Conservation (phyloP, 2,113 vertebrate genomes). For the Sinocyclocheilus grahami region DNA sequence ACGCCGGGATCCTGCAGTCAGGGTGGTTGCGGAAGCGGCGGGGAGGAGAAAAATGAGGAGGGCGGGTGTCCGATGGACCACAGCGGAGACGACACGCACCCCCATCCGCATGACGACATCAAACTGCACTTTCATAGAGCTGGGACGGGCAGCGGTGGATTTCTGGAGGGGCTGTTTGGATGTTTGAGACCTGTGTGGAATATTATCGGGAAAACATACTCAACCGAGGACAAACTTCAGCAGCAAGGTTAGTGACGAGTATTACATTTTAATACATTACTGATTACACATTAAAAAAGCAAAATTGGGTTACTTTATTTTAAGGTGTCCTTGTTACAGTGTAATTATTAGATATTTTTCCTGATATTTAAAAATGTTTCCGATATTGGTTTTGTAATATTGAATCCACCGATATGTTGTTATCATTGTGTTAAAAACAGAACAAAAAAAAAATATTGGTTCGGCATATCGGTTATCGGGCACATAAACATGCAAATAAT, state of each 20-base stretch:
- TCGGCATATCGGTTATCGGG: background rate
- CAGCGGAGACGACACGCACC: constrained; percentile 58
- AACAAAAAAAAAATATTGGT: background rate
- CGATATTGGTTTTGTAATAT: too few species aligned
- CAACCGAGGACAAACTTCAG: constrained; percentile 96
- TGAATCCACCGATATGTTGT: too few species aligned
- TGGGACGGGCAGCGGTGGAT: constrained; percentile 82
- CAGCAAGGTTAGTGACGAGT: constrained; percentile 87
- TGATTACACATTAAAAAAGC: too few species aligned
- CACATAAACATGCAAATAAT: too few species aligned
- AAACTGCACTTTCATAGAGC: constrained; percentile 93
- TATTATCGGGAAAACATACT: constrained; percentile 97
- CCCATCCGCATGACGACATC: constrained; percentile 79
- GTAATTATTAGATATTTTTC: too few species aligned
- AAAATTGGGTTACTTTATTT: too few species aligned
- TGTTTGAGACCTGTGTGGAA: constrained; percentile 97
- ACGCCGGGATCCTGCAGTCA: constrained; percentile 72
- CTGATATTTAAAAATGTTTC: too few species aligned
- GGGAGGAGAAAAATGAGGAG: constrained; percentile 76
- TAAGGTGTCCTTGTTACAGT: too few species aligned
- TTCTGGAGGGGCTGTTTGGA: constrained; percentile 95
- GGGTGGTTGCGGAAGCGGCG: constrained; percentile 69
- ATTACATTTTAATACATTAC: background rate
- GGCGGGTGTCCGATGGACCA: constrained; percentile 68
- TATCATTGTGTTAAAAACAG: background rate